phyloP scores from a whole-genome alignment of 2,797 vertebrate genomes.

The Betta splendens region DNA sequence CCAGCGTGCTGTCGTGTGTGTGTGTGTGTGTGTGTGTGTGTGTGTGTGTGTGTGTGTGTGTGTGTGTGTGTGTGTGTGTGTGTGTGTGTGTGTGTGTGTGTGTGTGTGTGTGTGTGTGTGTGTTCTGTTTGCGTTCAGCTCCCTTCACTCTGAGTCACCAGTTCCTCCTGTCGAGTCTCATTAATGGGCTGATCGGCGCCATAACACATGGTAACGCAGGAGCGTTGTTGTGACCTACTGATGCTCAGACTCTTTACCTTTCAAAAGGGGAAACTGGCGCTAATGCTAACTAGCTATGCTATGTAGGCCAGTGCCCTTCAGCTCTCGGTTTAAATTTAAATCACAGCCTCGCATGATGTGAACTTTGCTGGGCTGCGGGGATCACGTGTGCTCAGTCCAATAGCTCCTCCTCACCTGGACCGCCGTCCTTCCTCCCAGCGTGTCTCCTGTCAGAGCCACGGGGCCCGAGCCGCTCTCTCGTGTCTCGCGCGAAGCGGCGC shows the following conservation, averaged over 20 bases:
- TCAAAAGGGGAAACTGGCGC: not conserved
- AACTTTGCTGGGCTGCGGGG: constrained; percentile 5
- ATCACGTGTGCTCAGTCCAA: constrained; percentile 1
- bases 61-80: too few relatives aligned
- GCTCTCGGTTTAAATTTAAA: not conserved
- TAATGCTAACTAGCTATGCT: not conserved
- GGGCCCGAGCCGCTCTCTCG: not conserved
- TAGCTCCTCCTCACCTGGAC: not conserved
- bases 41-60: too few relatives aligned
- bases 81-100: too few relatives aligned
- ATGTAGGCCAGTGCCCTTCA: not conserved
- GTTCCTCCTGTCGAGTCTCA: constrained; percentile 23
- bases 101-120: too few relatives aligned
- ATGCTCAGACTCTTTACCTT: not conserved
- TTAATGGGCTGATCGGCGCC: constrained; percentile 37
- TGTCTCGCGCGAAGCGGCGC: not conserved
- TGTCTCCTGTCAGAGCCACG: not conserved
- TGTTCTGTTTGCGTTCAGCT: too few relatives aligned
- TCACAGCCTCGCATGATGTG: not conserved
- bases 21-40: too few relatives aligned
- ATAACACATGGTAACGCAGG: constrained; percentile 28
- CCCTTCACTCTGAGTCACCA: not conserved
- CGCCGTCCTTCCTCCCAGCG: not conserved
- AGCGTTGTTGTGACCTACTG: constrained; percentile 28
- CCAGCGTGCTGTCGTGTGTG: too few relatives aligned